Conservation (phyloP, 2,888 invertebrate genomes). For the Metacarcinus magister region DNA sequence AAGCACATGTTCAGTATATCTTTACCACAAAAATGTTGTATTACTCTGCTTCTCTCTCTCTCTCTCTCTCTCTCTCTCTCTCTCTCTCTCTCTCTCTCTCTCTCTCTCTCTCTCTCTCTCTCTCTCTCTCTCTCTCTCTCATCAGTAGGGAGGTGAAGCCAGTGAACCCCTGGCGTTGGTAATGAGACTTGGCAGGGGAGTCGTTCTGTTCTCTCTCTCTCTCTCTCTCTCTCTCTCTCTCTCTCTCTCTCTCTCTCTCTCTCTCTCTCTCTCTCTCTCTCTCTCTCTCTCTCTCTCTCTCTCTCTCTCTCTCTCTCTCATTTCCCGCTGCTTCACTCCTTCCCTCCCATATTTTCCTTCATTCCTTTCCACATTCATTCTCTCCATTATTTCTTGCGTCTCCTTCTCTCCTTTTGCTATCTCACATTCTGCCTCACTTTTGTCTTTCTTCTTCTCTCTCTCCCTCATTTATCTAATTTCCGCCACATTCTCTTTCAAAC, state of each 20-base stretch:
- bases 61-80: slow-evolving; percentile 47
- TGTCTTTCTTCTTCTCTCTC: background rate
- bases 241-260: background rate
- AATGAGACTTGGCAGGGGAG: background rate
- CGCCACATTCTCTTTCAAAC: background rate
- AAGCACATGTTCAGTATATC: background rate
- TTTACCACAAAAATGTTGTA: background rate
- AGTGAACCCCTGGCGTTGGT: background rate
- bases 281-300: background rate
- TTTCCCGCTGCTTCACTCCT: background rate
- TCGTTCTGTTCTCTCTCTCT: background rate
- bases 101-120: slow-evolving; percentile 7
- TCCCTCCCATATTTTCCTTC: background rate
- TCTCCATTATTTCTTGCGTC: background rate
- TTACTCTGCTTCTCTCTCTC: background rate
- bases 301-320: background rate
- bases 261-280: background rate
- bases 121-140: too few species aligned
- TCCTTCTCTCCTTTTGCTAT: background rate
- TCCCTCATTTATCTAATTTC: background rate
- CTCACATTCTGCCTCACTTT: background rate
- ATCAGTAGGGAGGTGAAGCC: too few species aligned
- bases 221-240: background rate
- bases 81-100: slow-evolving; percentile 26
- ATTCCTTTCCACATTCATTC: background rate